Conservation (phyloP, 2,113 vertebrate species). For the Nothobranchius kuhntae region DNA sequence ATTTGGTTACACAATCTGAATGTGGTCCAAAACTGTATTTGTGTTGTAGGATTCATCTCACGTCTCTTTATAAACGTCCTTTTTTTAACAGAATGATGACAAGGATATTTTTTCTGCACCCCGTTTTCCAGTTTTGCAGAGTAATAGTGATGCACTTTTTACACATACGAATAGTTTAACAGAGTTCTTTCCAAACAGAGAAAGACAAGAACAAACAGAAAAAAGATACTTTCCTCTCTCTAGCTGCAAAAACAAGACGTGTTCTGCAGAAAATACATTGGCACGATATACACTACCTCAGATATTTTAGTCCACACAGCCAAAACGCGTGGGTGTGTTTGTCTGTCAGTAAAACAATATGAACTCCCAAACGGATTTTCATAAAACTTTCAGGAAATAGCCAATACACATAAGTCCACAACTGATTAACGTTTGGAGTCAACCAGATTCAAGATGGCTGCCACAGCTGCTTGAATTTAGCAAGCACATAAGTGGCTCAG, state of each 20-base stretch:
- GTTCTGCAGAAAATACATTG: background rate
- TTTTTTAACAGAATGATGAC: background rate
- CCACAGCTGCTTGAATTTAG: no score
- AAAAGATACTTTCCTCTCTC: background rate
- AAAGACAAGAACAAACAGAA: background rate
- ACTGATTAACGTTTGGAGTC: no score
- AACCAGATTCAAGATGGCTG: no score
- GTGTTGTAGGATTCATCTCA: conserved; percentile 19
- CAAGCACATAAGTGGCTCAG: no score
- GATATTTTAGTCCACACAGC: background rate
- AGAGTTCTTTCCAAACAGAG: background rate
- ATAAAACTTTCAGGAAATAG: no score
- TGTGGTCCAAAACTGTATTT: conserved; percentile 14
- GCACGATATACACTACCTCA: background rate
- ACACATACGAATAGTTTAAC: background rate
- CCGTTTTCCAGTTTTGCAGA: background rate
- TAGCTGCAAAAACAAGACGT: background rate
- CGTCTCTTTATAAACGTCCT: conserved; percentile 28
- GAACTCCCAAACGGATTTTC: no score
- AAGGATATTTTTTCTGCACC: background rate
- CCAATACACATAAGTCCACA: no score
- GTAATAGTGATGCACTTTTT: background rate
- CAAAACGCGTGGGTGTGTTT: no score
- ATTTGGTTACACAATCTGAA: conserved; percentile 37
- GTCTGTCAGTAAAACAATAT: no score